These are phyloP conservation scores for Thumatha senex DNA, from an alignment of 2,888 invertebrate species.

Conservation along the genomic window DNA sequence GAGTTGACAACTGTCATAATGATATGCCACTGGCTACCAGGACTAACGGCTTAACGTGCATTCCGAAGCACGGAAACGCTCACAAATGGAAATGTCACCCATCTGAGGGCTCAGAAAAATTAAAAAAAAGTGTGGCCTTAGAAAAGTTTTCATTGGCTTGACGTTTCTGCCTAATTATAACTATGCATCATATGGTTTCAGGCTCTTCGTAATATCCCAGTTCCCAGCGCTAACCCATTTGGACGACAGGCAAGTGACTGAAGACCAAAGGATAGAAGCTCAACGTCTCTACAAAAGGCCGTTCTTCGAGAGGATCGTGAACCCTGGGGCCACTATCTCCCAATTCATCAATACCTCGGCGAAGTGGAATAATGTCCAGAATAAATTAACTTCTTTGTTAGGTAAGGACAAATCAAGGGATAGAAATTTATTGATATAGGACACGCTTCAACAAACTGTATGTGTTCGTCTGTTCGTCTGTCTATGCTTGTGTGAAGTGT, in stretches of 20 bases:
- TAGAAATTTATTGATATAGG: slow-evolving; percentile 56
- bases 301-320: slow-evolving; percentile 76
- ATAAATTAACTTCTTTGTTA: slow-evolving; percentile 51
- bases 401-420: slow-evolving; percentile 48
- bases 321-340: slow-evolving; percentile 53
- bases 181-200: slow-evolving; percentile 56
- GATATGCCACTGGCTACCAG: no score
- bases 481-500: no score
- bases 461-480: no score
- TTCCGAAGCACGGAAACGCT: no score
- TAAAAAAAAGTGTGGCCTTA: no score
- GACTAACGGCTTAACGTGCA: no score
- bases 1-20: no score
- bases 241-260: slow-evolving; percentile 88
- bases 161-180: no score
- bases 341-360: slow-evolving; percentile 58
- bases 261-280: slow-evolving; percentile 85
- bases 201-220: slow-evolving; percentile 89
- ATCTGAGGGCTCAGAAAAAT: no score
- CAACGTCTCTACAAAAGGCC: slow-evolving; percentile 85
- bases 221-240: slow-evolving; percentile 87
- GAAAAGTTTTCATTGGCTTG: no score
- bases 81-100: no score
- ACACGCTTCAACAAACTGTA: neutral
- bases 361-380: slow-evolving; percentile 60